Conservation (phyloP, 2,888 invertebrate genomes). For the Dromius quadrimaculatus region DNA sequence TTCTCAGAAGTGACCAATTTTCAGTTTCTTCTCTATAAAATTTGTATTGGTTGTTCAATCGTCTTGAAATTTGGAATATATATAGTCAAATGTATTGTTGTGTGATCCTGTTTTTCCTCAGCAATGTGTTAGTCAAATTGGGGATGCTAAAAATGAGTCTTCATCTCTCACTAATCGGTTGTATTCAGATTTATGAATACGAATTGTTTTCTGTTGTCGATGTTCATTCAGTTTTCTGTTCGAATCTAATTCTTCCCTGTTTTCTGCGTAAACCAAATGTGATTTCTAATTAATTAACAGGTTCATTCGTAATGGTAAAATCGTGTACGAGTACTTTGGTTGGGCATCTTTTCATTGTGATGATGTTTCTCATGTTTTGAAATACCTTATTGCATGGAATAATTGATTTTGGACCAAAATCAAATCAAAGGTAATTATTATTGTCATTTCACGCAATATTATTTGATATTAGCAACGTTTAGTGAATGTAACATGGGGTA, state of each 20-base stretch:
- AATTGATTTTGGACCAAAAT: not conserved
- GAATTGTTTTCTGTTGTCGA: conserved; percentile 26
- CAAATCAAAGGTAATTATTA: not conserved
- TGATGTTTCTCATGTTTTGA: not conserved
- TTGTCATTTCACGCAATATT: not conserved
- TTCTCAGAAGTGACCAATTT: no score
- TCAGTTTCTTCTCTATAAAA: no score
- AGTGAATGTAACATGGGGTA: not conserved
- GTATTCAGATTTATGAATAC: conserved; percentile 22
- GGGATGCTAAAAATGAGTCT: no score
- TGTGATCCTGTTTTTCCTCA: no score
- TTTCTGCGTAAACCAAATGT: not conserved
- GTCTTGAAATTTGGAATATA: no score
- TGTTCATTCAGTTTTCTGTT: conserved; percentile 8
- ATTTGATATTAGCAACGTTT: not conserved
- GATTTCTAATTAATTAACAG: conserved; percentile 25
- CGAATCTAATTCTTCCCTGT: not conserved
- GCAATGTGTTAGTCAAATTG: no score
- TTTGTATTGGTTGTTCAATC: no score
- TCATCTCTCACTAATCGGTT: no score
- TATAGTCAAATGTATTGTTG: no score
- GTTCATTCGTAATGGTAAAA: conserved; percentile 9
- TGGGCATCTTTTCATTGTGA: not conserved
- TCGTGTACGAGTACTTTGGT: not conserved
- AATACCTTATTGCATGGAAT: not conserved